Conservation (phyloP, 2,888 invertebrate genomes). For the Chorisops tibialis region DNA sequence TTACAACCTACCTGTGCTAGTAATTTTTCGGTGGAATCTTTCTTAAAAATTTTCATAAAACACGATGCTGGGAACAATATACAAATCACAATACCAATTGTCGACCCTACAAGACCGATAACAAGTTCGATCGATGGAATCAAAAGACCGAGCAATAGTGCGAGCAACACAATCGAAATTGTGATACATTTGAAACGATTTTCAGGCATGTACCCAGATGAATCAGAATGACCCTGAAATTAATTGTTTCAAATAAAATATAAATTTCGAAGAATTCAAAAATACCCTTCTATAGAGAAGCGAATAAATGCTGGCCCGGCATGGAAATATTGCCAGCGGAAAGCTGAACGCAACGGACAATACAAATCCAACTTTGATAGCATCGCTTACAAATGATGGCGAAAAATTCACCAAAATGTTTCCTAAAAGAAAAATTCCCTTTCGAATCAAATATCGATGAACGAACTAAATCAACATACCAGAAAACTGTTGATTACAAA, state of each 20-base stretch:
- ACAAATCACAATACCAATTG: constrained; percentile 91
- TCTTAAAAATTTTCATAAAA: constrained; percentile 79
- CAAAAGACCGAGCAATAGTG: constrained; percentile 76
- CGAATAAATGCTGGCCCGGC: constrained; percentile 89
- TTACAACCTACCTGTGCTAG: constrained; percentile 67
- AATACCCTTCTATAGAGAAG: constrained; percentile 77
- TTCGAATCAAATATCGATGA: background rate
- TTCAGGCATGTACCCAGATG: constrained; percentile 76
- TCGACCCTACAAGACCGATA: constrained; percentile 89
- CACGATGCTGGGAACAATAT: constrained; percentile 89
- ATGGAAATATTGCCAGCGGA: constrained; percentile 95
- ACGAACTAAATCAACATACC: constrained; percentile 50
- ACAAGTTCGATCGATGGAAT: constrained; percentile 94
- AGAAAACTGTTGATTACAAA: constrained; percentile 71
- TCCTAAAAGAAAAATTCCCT: constrained; percentile 53
- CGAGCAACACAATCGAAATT: constrained; percentile 68
- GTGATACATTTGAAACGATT: constrained; percentile 80
- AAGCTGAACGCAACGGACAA: constrained; percentile 94
- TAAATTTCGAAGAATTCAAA: background rate
- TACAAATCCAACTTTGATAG: constrained; percentile 92
- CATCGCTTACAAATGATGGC: constrained; percentile 76
- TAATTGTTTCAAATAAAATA: background rate
- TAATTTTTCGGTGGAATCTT: constrained; percentile 77
- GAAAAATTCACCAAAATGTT: constrained; percentile 87
- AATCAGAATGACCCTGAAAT: constrained; percentile 65